phyloP scores from a whole-genome alignment of 2,888 invertebrate species.

The Theristus sp. region DNA sequence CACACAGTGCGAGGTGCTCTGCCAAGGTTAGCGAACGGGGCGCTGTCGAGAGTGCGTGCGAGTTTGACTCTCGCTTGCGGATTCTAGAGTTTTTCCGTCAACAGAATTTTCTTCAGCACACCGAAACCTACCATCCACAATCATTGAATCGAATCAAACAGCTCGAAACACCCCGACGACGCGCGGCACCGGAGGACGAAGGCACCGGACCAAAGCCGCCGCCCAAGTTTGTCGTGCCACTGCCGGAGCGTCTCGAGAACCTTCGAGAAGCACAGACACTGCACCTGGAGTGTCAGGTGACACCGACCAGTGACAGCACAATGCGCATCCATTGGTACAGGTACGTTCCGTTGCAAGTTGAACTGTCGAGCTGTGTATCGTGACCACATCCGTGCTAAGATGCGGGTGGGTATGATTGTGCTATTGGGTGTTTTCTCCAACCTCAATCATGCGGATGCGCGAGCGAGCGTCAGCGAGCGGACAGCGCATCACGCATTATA shows the following conservation, averaged over 20 bases:
- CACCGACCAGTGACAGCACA: constrained; percentile 85
- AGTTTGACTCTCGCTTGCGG: too few species aligned
- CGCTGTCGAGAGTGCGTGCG: too few species aligned
- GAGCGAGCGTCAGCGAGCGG: too few species aligned
- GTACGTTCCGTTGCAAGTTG: too few species aligned
- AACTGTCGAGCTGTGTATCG: too few species aligned
- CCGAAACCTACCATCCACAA: constrained; percentile 75
- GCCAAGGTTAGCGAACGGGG: not conserved
- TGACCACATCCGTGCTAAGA: not conserved
- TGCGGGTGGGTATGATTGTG: too few species aligned
- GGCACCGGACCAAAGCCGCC: too few species aligned
- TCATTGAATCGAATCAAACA: constrained; percentile 76
- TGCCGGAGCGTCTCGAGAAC: constrained; percentile 56
- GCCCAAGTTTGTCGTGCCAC: constrained; percentile 63
- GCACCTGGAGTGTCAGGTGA: constrained; percentile 78
- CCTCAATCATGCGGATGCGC: too few species aligned
- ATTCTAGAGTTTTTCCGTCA: too few species aligned
- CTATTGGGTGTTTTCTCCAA: too few species aligned
- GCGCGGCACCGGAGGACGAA: constrained; percentile 47
- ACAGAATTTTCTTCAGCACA: constrained; percentile 43
- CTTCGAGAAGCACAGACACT: constrained; percentile 67
- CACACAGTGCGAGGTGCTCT: not conserved
- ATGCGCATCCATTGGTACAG: constrained; percentile 78
- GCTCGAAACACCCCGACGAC: constrained; percentile 48
- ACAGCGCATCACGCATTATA: too few species aligned